Conservation (phyloP, 2,113 vertebrate genomes). For the Camelus bactrianus region DNA sequence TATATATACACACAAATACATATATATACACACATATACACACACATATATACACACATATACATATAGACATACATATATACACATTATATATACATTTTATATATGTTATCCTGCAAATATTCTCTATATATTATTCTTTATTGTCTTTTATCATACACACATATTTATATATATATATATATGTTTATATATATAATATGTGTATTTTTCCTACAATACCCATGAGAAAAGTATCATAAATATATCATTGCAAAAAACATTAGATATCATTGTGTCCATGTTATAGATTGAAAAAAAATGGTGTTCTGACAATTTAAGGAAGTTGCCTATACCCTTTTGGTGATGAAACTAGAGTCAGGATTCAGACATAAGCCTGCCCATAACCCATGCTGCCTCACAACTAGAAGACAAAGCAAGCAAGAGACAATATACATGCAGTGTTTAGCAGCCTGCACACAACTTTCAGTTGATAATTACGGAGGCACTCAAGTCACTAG, state of each 20-base stretch:
- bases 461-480: conserved; percentile 58
- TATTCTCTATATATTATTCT: not conserved
- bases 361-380: not conserved
- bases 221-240: not conserved
- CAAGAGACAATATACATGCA: conserved; percentile 12
- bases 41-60: not conserved
- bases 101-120: not conserved
- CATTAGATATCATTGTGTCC: not conserved
- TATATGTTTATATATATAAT: not conserved
- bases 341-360: not conserved
- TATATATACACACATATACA: not conserved
- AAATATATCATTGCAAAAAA: not conserved
- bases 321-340: not conserved
- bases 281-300: not conserved
- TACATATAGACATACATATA: not conserved
- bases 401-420: conserved; percentile 15
- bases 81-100: not conserved
- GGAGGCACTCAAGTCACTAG: not conserved
- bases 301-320: not conserved
- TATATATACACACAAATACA: not conserved
- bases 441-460: conserved; percentile 19
- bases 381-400: not conserved
- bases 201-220: not conserved
- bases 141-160: not conserved
- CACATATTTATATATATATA: not conserved